phyloP scores from a whole-genome alignment of 2,888 invertebrate genomes.

The Tiliacea citrago region DNA sequence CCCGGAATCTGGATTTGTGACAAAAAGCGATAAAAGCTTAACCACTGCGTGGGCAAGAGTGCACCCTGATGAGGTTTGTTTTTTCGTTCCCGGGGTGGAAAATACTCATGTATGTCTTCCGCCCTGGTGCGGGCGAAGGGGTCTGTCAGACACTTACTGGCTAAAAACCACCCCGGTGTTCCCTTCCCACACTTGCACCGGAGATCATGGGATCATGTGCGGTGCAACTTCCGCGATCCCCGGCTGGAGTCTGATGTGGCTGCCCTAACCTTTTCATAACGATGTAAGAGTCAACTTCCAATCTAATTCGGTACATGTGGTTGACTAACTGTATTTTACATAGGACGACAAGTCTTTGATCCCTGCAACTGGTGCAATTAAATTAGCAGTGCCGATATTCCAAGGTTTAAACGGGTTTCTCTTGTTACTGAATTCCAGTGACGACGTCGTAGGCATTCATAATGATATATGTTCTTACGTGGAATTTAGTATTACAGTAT shows the following conservation, averaged over 20 bases:
- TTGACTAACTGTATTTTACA: background rate
- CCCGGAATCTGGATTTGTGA: too few species aligned
- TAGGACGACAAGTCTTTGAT: background rate
- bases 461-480: background rate
- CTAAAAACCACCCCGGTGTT: too few species aligned
- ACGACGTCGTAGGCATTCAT: background rate
- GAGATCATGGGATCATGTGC: too few species aligned
- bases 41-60: background rate
- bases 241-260: too few species aligned
- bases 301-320: background rate
- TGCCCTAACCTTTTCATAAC: background rate
- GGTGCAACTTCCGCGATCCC: too few species aligned
- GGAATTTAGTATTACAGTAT: background rate
- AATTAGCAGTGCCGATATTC: constrained; percentile 4
- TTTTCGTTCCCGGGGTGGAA: too few species aligned
- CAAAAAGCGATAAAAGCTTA: background rate
- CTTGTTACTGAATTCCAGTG: background rate
- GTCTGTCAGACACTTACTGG: too few species aligned
- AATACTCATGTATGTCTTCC: too few species aligned
- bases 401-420: background rate
- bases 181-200: too few species aligned
- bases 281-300: background rate
- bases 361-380: background rate
- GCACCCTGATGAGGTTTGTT: background rate
- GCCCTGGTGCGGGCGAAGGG: too few species aligned